Evolutionary conservation across 1,140 invertebrate species (phyloP), one percentile per base, ranked within the genome.

Genomic region (Drosophila kohkoa): DNA sequence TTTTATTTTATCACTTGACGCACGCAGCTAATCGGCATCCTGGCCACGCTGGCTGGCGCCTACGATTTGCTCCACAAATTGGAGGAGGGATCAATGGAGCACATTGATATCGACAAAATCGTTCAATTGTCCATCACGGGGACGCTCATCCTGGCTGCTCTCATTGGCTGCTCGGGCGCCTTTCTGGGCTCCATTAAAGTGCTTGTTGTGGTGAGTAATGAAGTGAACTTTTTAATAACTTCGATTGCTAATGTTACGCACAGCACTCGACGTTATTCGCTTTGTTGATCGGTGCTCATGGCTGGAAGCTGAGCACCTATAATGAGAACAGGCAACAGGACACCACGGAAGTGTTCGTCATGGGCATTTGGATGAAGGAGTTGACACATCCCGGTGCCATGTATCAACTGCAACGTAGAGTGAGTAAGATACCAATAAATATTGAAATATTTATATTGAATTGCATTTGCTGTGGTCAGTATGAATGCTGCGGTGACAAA

Each of bases 121-220:
- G 35, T 86, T 2, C 81, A 92, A 41, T 32, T 92, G 54, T 71
- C 52, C 15, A 71, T 85, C 48, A 87, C 83, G 0, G 75, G 71
- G 0, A 41, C 67, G 4, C 58, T 92, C 16, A 75, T 89, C 1
- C n/a, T 92, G 32, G 73, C 81, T 11, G 74, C 90, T 0, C 48
- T 92, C 2, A 67, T 92, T 10, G 90, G 90, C 30, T 92, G 90
- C 20, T 43, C 72, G 5, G 90, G 83, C 3, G 87, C 90, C 15
- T 82, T 89, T 16, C 32, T 92, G 20, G 90, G 87, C 38, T 92
- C 90, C 38, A 88, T 92, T 20, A 90, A 90, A 52, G 81, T 91
- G 25, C 63, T 91, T 35, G 70, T 80, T 30, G 64, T 86, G 74
- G 90, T 91, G 55, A 79, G 79, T 62, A 10, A 10, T 2, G 1